Conservation (phyloP, 2,888 invertebrate genomes). For the Mesorhabditis belari region DNA sequence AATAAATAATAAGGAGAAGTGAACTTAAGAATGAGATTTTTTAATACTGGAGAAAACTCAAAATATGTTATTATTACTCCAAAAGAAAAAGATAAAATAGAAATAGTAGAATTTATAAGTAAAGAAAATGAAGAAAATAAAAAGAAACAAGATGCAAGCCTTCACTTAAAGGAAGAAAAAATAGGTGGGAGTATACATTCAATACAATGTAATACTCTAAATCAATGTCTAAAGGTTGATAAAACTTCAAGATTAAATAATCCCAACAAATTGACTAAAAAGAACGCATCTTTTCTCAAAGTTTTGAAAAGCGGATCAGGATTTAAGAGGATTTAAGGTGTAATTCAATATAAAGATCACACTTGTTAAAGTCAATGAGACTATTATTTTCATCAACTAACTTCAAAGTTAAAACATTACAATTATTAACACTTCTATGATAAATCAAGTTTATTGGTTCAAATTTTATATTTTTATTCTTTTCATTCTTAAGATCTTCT, state of each 20-base stretch:
- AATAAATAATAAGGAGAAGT: too few relatives aligned
- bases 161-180: too few relatives aligned
- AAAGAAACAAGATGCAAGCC: too few relatives aligned
- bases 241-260: too few relatives aligned
- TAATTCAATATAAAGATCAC: constrained; percentile 6
- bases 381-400: constrained; percentile 7
- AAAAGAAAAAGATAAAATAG: too few relatives aligned
- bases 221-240: too few relatives aligned
- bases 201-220: too few relatives aligned
- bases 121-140: too few relatives aligned
- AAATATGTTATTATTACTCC: too few relatives aligned
- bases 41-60: constrained; percentile 2
- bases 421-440: constrained; percentile 9
- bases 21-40: constrained; percentile 5
- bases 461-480: not conserved
- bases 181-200: too few relatives aligned
- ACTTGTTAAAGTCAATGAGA: constrained; percentile 4
- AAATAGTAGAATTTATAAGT: too few relatives aligned
- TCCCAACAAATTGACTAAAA: constrained; percentile 2
- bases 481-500: too few relatives aligned
- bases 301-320: constrained; percentile 10
- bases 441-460: constrained; percentile 10
- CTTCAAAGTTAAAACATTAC: constrained; percentile 6
- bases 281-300: constrained; percentile 3
- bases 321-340: constrained; percentile 7